A percentile compares a stretch with the other conserved stretches of the same genome.
These are phyloP conservation scores for Vulpes vulpes DNA, from an alignment of 2,113 vertebrate genomes.

Conservation along the genomic window DNA sequence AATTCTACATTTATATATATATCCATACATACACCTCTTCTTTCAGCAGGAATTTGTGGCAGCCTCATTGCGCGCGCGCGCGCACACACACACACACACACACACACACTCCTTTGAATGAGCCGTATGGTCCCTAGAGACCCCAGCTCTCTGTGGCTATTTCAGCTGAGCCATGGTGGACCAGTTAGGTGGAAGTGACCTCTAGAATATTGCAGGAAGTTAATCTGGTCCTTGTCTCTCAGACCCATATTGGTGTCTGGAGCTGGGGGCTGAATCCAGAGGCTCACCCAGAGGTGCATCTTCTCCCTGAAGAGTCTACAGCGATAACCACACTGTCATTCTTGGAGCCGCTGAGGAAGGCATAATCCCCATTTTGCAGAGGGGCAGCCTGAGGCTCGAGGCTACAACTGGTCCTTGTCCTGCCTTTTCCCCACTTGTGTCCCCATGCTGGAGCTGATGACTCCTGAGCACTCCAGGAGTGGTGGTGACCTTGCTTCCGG, in stretches of 20 bases:
- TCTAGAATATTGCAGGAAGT: fast-evolving
- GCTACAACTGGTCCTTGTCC: not conserved
- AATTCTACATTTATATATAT: not conserved
- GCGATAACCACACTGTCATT: not conserved
- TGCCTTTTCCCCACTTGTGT: fast-evolving
- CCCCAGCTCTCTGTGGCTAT: not conserved
- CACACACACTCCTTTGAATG: fast-evolving
- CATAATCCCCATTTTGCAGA: not conserved
- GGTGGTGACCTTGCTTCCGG: not conserved
- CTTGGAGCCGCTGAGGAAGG: not conserved
- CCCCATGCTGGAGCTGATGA: not conserved
- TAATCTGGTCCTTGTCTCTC: not conserved
- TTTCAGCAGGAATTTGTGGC: too few relatives aligned
- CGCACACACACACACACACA: not conserved
- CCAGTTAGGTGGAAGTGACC: not conserved
- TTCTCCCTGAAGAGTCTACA: not conserved
- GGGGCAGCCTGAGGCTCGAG: not conserved
- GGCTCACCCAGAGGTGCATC: too few relatives aligned
- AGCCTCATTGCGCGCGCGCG: not conserved
- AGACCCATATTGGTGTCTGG: not conserved
- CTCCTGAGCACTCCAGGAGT: not conserved
- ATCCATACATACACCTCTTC: not conserved
- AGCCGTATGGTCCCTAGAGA: not conserved
- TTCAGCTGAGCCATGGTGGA: not conserved
- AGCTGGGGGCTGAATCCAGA: not conserved